Conservation (phyloP, 2,888 invertebrate genomes). For the Drosophila kuntzei region DNA sequence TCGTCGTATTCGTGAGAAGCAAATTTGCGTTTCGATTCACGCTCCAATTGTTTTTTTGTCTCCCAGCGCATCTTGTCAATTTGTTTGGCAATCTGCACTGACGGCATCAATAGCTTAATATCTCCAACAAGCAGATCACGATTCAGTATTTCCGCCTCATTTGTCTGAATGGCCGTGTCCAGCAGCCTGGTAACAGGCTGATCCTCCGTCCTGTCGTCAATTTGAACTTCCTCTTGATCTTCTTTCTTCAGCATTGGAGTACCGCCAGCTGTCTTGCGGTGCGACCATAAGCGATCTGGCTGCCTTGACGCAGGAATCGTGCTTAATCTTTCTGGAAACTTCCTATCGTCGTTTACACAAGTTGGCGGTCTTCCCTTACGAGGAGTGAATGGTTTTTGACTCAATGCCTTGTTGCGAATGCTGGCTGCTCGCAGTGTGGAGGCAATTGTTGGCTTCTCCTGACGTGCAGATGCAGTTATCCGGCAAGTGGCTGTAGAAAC, state of each 20-base stretch:
- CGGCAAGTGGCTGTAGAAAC: neutral
- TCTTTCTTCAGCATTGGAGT: slow-evolving; percentile 12
- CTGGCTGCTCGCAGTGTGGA: slow-evolving; percentile 61
- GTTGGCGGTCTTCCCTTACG: slow-evolving; percentile 4
- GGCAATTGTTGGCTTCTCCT: slow-evolving; percentile 64
- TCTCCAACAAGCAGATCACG: slow-evolving; percentile 71
- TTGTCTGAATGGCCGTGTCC: slow-evolving; percentile 73
- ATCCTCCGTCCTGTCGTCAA: neutral
- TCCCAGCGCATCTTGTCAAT: slow-evolving; percentile 68
- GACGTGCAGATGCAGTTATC: slow-evolving; percentile 2
- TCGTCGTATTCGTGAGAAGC: slow-evolving; percentile 69
- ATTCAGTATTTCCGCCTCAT: slow-evolving; percentile 78
- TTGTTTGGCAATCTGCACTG: slow-evolving; percentile 57
- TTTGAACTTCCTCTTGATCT: neutral
- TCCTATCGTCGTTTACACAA: slow-evolving; percentile 8
- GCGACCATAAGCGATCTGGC: slow-evolving; percentile 31
- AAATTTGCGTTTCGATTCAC: slow-evolving; percentile 66
- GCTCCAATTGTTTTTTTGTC: slow-evolving; percentile 30
- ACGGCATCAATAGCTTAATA: slow-evolving; percentile 69
- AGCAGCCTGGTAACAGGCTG: neutral
- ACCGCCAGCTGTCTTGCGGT: slow-evolving; percentile 22
- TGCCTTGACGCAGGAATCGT: slow-evolving; percentile 13
- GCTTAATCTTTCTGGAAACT: slow-evolving; percentile 2
- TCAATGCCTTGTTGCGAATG: slow-evolving; percentile 35
- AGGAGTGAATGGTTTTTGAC: slow-evolving; percentile 13